Evolutionary conservation across 1,140 invertebrate genomes (phyloP).

Genomic region (Atta colombica): DNA sequence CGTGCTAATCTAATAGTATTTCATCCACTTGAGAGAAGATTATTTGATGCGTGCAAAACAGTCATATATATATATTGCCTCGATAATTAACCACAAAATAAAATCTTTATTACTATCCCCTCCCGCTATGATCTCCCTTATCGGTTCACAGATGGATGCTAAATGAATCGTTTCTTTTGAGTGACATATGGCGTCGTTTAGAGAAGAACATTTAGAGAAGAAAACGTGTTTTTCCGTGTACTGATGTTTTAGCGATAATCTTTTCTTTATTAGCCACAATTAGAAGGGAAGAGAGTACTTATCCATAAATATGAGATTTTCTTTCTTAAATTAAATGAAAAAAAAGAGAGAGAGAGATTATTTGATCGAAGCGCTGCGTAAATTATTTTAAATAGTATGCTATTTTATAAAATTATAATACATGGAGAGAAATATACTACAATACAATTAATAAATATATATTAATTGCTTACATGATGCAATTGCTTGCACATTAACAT

Average conservation of each 20-base stretch:
- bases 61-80: constrained; percentile 50
- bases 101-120: constrained; percentile 27
- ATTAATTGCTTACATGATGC: not conserved
- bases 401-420: not conserved
- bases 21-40: not conserved
- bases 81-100: constrained; percentile 75
- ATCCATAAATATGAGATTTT: constrained; percentile 1
- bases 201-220: constrained; percentile 33
- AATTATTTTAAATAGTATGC: not conserved
- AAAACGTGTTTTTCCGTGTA: constrained; percentile 28
- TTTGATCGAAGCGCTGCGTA: not conserved
- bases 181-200: constrained; percentile 43
- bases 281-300: not conserved
- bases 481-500: not conserved
- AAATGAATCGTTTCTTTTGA: constrained; percentile 46
- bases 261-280: not conserved
- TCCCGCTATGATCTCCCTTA: constrained; percentile 79
- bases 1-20: not conserved
- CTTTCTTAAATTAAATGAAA: not conserved
- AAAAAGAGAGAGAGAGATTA: not conserved
- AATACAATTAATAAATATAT: not conserved
- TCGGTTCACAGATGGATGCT: constrained; percentile 61
- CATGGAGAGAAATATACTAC: not conserved
- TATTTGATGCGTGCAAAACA: not conserved
- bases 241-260: constrained; percentile 29